A percentile compares a stretch with the other conserved stretches of the same genome.
These are phyloP conservation scores for Caradrina clavipalpis DNA, from an alignment of 2,888 invertebrate species.

Conservation along the genomic window DNA sequence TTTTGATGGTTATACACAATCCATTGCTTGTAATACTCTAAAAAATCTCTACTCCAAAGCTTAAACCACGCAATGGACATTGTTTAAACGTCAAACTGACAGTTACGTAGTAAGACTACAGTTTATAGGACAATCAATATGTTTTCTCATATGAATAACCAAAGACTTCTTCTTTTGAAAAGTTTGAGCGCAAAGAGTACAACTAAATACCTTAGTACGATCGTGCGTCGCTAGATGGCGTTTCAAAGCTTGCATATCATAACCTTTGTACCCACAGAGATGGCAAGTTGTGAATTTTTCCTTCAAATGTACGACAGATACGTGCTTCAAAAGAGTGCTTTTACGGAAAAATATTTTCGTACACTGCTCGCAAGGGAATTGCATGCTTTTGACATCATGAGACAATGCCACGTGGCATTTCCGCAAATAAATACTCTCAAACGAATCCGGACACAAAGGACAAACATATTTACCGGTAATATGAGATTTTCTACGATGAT, in stretches of 20 bases:
- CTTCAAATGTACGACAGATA: slow-evolving; percentile 47
- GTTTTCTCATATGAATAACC: slow-evolving; percentile 32
- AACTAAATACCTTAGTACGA: slow-evolving; percentile 71
- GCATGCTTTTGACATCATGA: slow-evolving; percentile 33
- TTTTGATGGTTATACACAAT: no score
- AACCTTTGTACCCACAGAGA: slow-evolving; percentile 56
- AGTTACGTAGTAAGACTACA: not conserved
- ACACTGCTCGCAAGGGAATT: slow-evolving; percentile 38
- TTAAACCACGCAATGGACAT: no score
- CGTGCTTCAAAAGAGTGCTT: slow-evolving; percentile 32
- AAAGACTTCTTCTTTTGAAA: slow-evolving; percentile 68
- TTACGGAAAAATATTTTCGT: slow-evolving; percentile 35
- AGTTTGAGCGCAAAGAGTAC: slow-evolving; percentile 79
- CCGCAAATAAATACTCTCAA: slow-evolving; percentile 28
- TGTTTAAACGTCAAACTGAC: no score
- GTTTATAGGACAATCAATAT: not conserved
- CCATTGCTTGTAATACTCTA: no score
- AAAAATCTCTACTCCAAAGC: no score
- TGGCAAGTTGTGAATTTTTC: slow-evolving; percentile 58
- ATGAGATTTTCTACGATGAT: slow-evolving; percentile 46
- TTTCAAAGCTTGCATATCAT: slow-evolving; percentile 40
- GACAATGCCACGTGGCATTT: slow-evolving; percentile 27
- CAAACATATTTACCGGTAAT: slow-evolving; percentile 44
- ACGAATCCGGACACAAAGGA: slow-evolving; percentile 38
- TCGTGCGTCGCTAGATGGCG: slow-evolving; percentile 52